Base-by-base conservation (phyloP, 2,888 invertebrate species). In the Mesochorus sp. region DNA sequence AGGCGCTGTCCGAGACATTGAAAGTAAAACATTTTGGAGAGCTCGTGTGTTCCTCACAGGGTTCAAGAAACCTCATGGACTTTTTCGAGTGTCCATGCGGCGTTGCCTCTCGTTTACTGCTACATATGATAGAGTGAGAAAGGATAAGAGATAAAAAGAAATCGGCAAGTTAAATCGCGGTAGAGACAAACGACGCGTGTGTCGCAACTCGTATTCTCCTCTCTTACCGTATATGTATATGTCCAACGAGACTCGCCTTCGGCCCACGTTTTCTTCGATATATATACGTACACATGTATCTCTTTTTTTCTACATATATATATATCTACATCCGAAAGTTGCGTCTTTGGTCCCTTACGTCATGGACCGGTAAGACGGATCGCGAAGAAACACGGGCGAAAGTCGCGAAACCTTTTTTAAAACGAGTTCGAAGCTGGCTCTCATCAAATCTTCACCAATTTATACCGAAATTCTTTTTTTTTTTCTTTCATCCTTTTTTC, bases 1-100 rank as follows among this genome's bases (percentile, higher is more conserved):
- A n/a, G n/a, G 78, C 74, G 70, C 31, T 61, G 74, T 74, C 70
- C 74, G 64, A 74, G 78, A 74, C 70, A 74, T 78, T 74, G 78
- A 78, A 74, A 73, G 78, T 70, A 64, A 39, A 39, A 24, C 21
- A 28, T 39, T 14, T 21, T 17, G 51, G 24, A 6, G 37, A 26
- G 37, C 66, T 39, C 42, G 66, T 53, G 42, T 37, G 37, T 47
- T 49, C 47, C 17, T 17, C 17, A n/a, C 17, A 31, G 70, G 74
- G 66, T 66, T 78, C 70, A 61, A 70, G 66, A 74, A 70, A 78
- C 78, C 47, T 17, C n/a, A n/a, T n/a, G 28, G 61, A 37, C 24
- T 39, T 77, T 73, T 73, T 73, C 49, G 67, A 68, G 55, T 14
- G 39, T 28, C n/a, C n/a, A n/a, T n/a, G n/a, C n/a, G n/a, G n/a